Percentiles rank a stretch among this genome's conserved stretches.
These are phyloP conservation scores for Rallus limicola DNA, from an alignment of 2,113 vertebrate genomes.

Conservation along the genomic window DNA sequence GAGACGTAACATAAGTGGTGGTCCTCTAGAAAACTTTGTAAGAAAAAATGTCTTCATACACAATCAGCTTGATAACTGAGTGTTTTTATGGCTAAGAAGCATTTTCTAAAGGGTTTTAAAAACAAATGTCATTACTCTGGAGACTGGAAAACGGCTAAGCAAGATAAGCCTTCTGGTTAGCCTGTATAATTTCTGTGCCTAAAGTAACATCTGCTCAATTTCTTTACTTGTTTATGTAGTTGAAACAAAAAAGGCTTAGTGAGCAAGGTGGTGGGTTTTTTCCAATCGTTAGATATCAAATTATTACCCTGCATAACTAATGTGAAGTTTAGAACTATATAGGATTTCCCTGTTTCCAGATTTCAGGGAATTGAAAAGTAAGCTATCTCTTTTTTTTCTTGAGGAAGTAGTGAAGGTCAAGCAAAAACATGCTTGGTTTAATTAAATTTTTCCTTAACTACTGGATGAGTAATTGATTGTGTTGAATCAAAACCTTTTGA, in stretches of 20 bases:
- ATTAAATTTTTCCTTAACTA: not conserved
- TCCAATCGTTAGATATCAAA: not conserved
- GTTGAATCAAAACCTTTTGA: not conserved
- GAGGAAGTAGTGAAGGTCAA: not conserved
- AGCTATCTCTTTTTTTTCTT: not conserved
- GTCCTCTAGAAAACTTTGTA: not conserved
- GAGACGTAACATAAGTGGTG: not conserved
- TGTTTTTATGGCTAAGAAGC: not conserved
- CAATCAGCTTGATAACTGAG: not conserved
- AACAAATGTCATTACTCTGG: not conserved
- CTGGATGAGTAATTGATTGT: not conserved
- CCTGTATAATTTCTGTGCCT: not conserved
- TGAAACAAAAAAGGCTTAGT: not conserved
- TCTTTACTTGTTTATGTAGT: not conserved
- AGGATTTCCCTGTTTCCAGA: not conserved
- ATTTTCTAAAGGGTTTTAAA: not conserved
- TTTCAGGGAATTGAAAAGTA: not conserved
- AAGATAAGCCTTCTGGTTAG: not conserved
- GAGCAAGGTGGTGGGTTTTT: not conserved
- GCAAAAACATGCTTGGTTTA: not conserved
- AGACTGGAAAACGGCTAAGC: not conserved
- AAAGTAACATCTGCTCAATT: not conserved
- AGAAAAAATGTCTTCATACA: not conserved
- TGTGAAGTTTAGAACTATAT: not conserved
- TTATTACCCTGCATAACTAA: not conserved